Conservation (phyloP, 2,888 invertebrate species). For the Cerastoderma edule region DNA sequence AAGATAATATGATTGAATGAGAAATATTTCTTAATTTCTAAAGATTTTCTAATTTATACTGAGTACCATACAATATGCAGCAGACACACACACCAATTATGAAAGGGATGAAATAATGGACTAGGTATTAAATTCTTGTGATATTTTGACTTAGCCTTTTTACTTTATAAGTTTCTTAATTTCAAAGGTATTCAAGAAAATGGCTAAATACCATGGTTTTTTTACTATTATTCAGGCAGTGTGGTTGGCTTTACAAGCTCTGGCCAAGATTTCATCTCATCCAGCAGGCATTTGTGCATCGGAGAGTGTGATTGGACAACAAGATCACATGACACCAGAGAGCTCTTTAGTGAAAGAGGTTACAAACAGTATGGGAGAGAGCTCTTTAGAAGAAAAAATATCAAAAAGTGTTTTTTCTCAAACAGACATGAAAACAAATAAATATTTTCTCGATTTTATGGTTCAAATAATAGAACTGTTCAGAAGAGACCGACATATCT, state of each 20-base stretch:
- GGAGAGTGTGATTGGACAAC: conserved; percentile 30
- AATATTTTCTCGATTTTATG: conserved; percentile 93
- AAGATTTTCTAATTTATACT: no score
- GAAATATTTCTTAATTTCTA: no score
- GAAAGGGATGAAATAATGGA: no score
- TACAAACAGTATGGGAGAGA: conserved; percentile 18
- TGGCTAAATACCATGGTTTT: no score
- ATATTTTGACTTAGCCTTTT: no score
- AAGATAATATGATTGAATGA: no score
- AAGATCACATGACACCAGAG: not conserved
- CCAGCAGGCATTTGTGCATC: conserved; percentile 61
- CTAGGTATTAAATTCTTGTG: no score
- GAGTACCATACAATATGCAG: no score
- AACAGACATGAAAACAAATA: conserved; percentile 71
- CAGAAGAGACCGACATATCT: conserved; percentile 91
- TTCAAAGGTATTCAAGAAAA: no score
- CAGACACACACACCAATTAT: no score
- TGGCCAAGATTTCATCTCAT: conserved; percentile 88
- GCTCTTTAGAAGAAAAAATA: conserved; percentile 21
- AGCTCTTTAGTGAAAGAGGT: conserved; percentile 33
- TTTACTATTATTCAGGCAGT: conserved; percentile 87
- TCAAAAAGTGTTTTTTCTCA: conserved; percentile 17
- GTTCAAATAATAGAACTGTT: conserved; percentile 93
- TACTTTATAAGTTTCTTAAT: no score
- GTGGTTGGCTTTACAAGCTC: conserved; percentile 94